phyloP scores from a whole-genome alignment of 2,888 invertebrate species.

The Nephrotoma flavescens region DNA sequence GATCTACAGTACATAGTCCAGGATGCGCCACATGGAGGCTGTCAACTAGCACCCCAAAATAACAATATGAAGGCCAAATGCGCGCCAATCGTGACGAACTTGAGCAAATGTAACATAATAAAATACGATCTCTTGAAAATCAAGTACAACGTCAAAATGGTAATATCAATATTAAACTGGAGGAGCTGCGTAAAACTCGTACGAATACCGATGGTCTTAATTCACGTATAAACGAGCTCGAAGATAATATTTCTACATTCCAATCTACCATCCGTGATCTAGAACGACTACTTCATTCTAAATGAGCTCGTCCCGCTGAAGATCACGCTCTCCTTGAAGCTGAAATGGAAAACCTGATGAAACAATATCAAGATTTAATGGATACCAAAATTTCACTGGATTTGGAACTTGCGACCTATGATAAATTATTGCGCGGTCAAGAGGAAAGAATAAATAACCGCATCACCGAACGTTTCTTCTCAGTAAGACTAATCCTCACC shows the following conservation, averaged over 20 bases:
- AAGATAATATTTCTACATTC: conserved; percentile 46
- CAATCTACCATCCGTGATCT: conserved; percentile 62
- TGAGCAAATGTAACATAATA: conserved; percentile 42
- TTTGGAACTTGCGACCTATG: conserved; percentile 81
- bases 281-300: conserved; percentile 66
- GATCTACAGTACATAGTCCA: too few relatives aligned
- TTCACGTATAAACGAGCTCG: conserved; percentile 57
- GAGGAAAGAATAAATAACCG: conserved; percentile 38
- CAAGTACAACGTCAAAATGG: conserved; percentile 58
- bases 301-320: conserved; percentile 62
- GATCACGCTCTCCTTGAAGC: conserved; percentile 61
- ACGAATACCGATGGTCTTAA: conserved; percentile 61
- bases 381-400: conserved; percentile 90
- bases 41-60: too few relatives aligned
- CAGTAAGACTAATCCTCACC: conserved; percentile 18
- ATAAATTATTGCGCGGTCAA: conserved; percentile 73
- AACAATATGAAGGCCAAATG: conserved; percentile 85
- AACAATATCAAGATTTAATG: conserved; percentile 94
- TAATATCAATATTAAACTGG: conserved; percentile 59
- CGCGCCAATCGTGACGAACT: conserved; percentile 81
- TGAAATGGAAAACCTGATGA: conserved; percentile 74
- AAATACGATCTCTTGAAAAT: conserved; percentile 63
- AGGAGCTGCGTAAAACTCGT: conserved; percentile 66
- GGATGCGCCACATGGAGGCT: too few relatives aligned
- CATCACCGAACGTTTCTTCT: conserved; percentile 13